phyloP scores from a whole-genome alignment of 2,888 invertebrate genomes.

The Parthenolecanium corni region DNA sequence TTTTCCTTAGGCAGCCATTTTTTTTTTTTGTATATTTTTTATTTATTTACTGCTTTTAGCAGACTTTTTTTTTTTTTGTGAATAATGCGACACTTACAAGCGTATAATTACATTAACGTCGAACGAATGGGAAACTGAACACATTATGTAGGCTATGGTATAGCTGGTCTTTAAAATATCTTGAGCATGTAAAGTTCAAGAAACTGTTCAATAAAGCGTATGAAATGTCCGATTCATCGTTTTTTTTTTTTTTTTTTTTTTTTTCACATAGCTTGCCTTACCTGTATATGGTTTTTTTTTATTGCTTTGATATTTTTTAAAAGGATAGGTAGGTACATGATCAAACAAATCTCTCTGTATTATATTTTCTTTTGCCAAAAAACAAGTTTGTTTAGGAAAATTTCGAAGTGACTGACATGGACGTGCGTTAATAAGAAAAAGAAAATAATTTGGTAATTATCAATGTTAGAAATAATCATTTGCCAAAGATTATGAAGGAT shows the following conservation, averaged over 20 bases:
- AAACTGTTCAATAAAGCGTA: slow-evolving; percentile 25
- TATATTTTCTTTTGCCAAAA: not conserved
- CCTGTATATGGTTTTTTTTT: not conserved
- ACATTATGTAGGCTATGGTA: not conserved
- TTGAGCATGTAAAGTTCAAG: slow-evolving; percentile 16
- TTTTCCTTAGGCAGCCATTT: not conserved
- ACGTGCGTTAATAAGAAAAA: too few relatives aligned
- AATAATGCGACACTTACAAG: slow-evolving; percentile 4
- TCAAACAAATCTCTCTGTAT: not conserved
- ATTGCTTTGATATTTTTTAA: not conserved
- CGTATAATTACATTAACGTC: slow-evolving; percentile 25
- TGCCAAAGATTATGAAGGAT: too few relatives aligned
- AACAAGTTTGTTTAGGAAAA: not conserved
- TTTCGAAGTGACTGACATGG: not conserved
- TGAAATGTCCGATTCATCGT: slow-evolving; percentile 12
- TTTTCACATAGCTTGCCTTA: not conserved
- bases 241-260: too few relatives aligned
- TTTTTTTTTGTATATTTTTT: too few relatives aligned
- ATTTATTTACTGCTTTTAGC: too few relatives aligned
- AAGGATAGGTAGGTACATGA: not conserved
- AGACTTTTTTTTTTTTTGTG: too few relatives aligned
- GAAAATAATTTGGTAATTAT: too few relatives aligned
- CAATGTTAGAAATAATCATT: too few relatives aligned
- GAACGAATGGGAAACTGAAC: slow-evolving; percentile 25
- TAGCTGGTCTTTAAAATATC: not conserved